Base-by-base conservation (phyloP, 1,140 invertebrate genomes). In the Formica selysi region DNA sequence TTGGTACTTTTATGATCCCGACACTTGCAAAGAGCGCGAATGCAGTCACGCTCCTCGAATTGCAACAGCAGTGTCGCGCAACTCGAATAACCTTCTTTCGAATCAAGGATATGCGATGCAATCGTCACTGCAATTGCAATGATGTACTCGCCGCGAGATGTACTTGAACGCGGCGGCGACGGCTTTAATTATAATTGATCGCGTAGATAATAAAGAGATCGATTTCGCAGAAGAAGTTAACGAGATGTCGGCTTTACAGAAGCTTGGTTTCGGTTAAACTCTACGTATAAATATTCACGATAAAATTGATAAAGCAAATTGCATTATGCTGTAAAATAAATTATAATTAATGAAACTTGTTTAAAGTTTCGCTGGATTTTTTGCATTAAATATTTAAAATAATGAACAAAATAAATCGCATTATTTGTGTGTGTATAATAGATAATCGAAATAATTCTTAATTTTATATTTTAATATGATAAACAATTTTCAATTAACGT, bases 91-190 rank as follows among this genome's bases (percentile, higher is more conserved):
- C 76, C 22, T 89, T 76, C 76, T 41, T 48, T 13, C 11, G 84
- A 71, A 89, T 89, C 87, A 78, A 83, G 87, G 71, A 85, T 86
- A 51, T 19, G 29, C 88, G 62, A 85, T 67, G 71, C 57, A 61
- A 57, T 88, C 57, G 86, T 76, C 71, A 65, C 61, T 73, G 54
- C 87, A 81, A 89, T 86, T 86, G 76, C 65, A 36, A 85, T 41
- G 22, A 74, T 41, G 19, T 54, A 7, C 51, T 71, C 57, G 62
- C 41, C 36, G 59, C 29, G 22, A 10, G 68, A 59, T 36, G 32
- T 54, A 59, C 57, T 89, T 87, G 54, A 73, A 16, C 26, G 67
- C 36, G 67, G 13, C 3, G 74, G 26, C 26, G 65, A 36, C 3
- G 38, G 19, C 10, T 26, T 83, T 73, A 73, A 83, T 83, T 73